Conservation (phyloP, 2,888 invertebrate species). For the Junonia oenone region DNA sequence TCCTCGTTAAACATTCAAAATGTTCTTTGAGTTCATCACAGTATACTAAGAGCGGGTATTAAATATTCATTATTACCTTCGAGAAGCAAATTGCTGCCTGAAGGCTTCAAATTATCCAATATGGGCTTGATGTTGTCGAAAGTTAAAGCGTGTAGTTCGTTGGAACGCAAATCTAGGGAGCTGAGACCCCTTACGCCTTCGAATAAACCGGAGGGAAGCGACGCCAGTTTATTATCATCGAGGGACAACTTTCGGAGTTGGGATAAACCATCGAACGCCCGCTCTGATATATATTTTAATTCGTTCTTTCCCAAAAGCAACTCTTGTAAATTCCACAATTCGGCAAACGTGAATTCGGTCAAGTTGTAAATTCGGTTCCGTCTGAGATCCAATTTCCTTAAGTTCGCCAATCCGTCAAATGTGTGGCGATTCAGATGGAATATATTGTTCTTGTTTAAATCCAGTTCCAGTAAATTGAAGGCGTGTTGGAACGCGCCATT, state of each 20-base stretch:
- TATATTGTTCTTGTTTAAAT: constrained; percentile 88
- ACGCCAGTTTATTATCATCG: constrained; percentile 86
- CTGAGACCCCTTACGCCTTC: constrained; percentile 85
- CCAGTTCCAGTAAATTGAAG: constrained; percentile 87
- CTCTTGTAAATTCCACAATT: constrained; percentile 86
- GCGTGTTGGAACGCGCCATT: constrained; percentile 90
- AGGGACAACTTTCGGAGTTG: constrained; percentile 85
- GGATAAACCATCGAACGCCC: constrained; percentile 87
- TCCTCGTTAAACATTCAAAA: constrained; percentile 64
- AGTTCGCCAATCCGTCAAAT: constrained; percentile 86
- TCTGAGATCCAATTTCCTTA: constrained; percentile 86
- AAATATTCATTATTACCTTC: constrained; percentile 82
- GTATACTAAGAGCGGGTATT: constrained; percentile 47
- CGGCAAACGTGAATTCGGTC: constrained; percentile 88
- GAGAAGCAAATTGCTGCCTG: constrained; percentile 85
- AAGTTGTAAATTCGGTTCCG: constrained; percentile 87
- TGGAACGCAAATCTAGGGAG: constrained; percentile 87
- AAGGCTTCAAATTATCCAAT: constrained; percentile 87
- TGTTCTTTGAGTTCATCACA: constrained; percentile 61
- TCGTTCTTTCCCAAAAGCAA: constrained; percentile 84
- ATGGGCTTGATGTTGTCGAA: constrained; percentile 88
- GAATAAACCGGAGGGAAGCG: constrained; percentile 85
- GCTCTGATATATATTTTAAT: constrained; percentile 85
- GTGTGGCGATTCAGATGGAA: constrained; percentile 86
- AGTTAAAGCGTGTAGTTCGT: constrained; percentile 87